Evolutionary conservation across 2,797 vertebrate species (phyloP), one percentile per base, ranked within the genome.

Genomic region (Enteromius thamalakanensis): DNA sequence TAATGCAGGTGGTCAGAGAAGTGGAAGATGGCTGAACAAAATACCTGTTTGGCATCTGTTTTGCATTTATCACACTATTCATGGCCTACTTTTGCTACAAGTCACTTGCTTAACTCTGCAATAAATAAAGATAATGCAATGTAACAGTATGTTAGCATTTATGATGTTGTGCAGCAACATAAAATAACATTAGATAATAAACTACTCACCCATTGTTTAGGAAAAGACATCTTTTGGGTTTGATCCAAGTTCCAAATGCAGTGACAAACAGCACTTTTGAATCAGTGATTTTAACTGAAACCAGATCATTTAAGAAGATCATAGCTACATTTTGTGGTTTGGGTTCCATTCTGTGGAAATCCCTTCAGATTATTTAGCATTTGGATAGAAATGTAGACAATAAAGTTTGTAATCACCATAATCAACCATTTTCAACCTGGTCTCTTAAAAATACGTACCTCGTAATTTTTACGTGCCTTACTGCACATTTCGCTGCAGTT

Each of bases 1-100:
- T 69, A 80, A 29, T 47, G 7, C 37, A 15, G 78, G 62, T 79
- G 76, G 21, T 67, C 21, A 4, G 26, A 78, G n/a, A 7, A 37
- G 47, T 67, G 47, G 29, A 64, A 64, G 34, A 76, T 40, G 6
- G 3, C 17, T 70, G n/a, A n/a, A 58, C 58, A 37, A 19, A 45
- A 29, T 32, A 6, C 19, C 10, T 34, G 40, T 67, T 49, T 23
- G 42, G 67, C 23, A n/a, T 49, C 42, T 29, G 21, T 79, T 34
- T 74, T 53, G 47, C 19, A 74, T 34, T 34, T 10, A 74, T 74
- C 17, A 19, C 26, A 70, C 23, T 47, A 71, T 71, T 29, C 23
- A 71, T 53, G 9, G 5, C 10, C 19, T 34, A 3, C 29, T 26
- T 53, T 34, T 21, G 47, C 9, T 19, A 51, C 4, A 21, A 17